Evolutionary conservation across 2,888 invertebrate genomes (phyloP).

Genomic region (Marronus borbonicus): DNA sequence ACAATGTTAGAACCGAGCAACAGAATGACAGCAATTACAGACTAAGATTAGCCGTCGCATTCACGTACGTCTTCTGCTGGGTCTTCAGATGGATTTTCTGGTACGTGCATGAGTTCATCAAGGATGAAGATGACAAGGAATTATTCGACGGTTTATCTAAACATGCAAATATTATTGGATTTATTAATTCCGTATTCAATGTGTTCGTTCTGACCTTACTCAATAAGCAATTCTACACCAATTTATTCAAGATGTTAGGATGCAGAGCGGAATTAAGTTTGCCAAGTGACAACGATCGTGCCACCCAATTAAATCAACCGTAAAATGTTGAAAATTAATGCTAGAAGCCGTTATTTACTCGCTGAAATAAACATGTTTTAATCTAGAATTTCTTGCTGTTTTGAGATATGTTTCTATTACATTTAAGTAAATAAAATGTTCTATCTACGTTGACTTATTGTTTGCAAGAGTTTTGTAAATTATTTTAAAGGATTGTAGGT

Average conservation of each 20-base stretch:
- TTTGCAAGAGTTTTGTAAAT: neutral
- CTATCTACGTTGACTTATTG: neutral
- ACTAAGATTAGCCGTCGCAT: constrained; percentile 50
- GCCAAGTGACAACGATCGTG: constrained; percentile 47
- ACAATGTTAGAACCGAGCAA: constrained; percentile 49
- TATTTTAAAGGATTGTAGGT: too few species aligned
- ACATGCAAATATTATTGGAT: constrained; percentile 51
- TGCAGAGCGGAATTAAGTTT: constrained; percentile 50
- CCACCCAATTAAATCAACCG: constrained; percentile 48
- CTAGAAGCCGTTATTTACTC: neutral
- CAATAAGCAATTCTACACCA: constrained; percentile 52
- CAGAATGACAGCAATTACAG: constrained; percentile 52
- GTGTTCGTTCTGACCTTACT: constrained; percentile 50
- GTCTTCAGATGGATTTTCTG: constrained; percentile 50
- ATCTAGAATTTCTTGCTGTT: constrained; percentile 5
- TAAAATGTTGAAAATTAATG: neutral
- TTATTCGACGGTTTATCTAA: constrained; percentile 43
- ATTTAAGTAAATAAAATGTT: constrained; percentile 11
- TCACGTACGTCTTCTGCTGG: constrained; percentile 52
- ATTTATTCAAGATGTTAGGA: constrained; percentile 50
- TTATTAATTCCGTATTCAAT: constrained; percentile 51
- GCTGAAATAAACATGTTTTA: neutral
- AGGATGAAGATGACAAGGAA: constrained; percentile 33
- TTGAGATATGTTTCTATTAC: constrained; percentile 10
- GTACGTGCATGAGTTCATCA: constrained; percentile 37